These are phyloP conservation scores for Lontra canadensis DNA, from an alignment of 2,113 vertebrate genomes.

Conservation along the genomic window DNA sequence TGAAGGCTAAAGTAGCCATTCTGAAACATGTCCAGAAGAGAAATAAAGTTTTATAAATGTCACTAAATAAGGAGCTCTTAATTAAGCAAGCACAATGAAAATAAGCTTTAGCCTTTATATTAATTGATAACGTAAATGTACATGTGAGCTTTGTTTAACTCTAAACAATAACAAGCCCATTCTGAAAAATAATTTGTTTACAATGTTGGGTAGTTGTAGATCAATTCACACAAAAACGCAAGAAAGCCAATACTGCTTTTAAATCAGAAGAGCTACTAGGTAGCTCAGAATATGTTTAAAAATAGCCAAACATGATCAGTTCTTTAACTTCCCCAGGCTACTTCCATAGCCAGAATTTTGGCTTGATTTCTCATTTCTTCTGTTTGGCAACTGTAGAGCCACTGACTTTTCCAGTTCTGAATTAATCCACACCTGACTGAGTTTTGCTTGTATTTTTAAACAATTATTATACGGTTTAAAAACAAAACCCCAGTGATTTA, in stretches of 20 bases:
- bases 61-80: not conserved
- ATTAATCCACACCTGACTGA: not conserved
- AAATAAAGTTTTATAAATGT: not conserved
- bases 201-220: not conserved
- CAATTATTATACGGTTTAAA: not conserved
- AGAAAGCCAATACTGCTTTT: not conserved
- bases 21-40: not conserved
- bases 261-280: not conserved
- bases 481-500: not conserved
- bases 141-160: not conserved
- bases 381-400: not conserved
- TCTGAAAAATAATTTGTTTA: not conserved
- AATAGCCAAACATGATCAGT: not conserved
- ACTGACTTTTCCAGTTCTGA: not conserved
- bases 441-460: not conserved
- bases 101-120: not conserved
- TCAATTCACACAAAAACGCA: not conserved
- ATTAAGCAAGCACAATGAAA: not conserved
- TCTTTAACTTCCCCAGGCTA: not conserved
- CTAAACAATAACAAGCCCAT: not conserved
- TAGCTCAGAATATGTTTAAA: not conserved
- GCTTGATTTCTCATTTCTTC: not conserved
- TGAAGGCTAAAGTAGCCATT: not conserved
- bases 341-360: not conserved
- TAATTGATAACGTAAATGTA: not conserved